Percentiles rank a stretch among this genome's conserved stretches.
Evolutionary conservation across 2,888 invertebrate species (phyloP).

Genomic region (Camptogramma bilineatum): DNA sequence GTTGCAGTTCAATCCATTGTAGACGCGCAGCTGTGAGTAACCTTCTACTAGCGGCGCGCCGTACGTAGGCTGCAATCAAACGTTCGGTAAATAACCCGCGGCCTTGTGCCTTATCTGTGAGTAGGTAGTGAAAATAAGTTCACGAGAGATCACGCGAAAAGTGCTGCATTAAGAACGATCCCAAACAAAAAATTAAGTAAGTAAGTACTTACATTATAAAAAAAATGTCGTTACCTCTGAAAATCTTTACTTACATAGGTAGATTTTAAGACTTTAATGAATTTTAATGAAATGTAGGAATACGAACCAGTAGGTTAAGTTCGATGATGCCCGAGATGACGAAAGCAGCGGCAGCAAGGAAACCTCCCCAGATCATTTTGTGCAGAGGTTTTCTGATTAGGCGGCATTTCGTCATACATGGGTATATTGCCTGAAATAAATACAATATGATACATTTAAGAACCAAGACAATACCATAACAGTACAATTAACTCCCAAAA

Average conservation of each 20-base stretch:
- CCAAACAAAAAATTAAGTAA: neutral
- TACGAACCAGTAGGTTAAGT: constrained; percentile 87
- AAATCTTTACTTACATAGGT: neutral
- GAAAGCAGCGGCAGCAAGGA: constrained; percentile 94
- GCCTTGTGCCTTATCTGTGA: constrained; percentile 28
- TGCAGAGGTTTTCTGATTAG: constrained; percentile 92
- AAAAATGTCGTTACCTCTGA: neutral
- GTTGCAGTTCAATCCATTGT: constrained; percentile 87
- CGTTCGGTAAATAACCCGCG: constrained; percentile 19
- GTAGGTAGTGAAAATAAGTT: neutral
- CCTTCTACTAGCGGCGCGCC: constrained; percentile 84
- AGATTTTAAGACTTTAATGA: neutral
- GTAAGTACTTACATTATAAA: no score
- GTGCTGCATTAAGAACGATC: neutral
- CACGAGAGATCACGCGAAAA: neutral
- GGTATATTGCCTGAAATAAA: constrained; percentile 88
- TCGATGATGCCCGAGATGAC: constrained; percentile 95
- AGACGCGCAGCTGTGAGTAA: constrained; percentile 88
- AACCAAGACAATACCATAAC: neutral
- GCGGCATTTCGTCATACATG: constrained; percentile 88
- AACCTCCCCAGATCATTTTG: constrained; percentile 94
- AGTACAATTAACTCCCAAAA: no score
- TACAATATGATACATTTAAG: neutral
- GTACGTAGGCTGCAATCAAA: constrained; percentile 83
- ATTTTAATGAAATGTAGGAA: neutral